These are phyloP conservation scores for Gasteruption jaculator DNA, from an alignment of 2,888 invertebrate genomes.

Conservation along the genomic window DNA sequence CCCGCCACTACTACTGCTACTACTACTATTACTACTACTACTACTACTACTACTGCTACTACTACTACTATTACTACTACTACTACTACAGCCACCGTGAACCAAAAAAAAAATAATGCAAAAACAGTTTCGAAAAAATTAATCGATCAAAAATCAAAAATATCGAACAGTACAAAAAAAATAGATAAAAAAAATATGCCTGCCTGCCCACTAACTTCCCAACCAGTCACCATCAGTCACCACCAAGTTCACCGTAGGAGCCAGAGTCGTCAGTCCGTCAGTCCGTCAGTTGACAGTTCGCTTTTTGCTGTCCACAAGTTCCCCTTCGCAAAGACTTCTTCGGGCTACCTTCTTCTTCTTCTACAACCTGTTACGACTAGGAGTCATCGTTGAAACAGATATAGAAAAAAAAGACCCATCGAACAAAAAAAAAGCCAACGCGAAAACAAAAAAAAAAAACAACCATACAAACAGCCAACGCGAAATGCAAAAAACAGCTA, in stretches of 20 bases:
- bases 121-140: slow-evolving; percentile 42
- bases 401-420: too few species aligned
- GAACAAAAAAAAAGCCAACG: slow-evolving; percentile 34
- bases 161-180: too few species aligned
- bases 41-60: slow-evolving; percentile 29
- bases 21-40: slow-evolving; percentile 29
- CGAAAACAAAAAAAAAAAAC: too few species aligned
- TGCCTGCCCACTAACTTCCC: slow-evolving; percentile 52
- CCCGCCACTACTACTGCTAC: slow-evolving; percentile 47
- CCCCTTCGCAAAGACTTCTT: slow-evolving; percentile 42
- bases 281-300: slow-evolving; percentile 40
- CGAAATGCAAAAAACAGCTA: too few species aligned
- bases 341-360: slow-evolving; percentile 43
- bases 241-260: slow-evolving; percentile 48
- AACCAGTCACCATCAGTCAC: slow-evolving; percentile 52
- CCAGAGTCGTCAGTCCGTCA: slow-evolving; percentile 34
- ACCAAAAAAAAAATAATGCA: too few species aligned
- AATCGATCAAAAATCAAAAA: slow-evolving; percentile 43
- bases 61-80: slow-evolving; percentile 38
- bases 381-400: slow-evolving; percentile 43
- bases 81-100: slow-evolving; percentile 50
- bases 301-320: slow-evolving; percentile 40
- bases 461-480: slow-evolving; percentile 41
- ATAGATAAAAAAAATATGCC: slow-evolving; percentile 44
- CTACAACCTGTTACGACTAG: slow-evolving; percentile 44